Conservation (phyloP, 1,140 invertebrate genomes). For the Oreohelix idahoensis region DNA sequence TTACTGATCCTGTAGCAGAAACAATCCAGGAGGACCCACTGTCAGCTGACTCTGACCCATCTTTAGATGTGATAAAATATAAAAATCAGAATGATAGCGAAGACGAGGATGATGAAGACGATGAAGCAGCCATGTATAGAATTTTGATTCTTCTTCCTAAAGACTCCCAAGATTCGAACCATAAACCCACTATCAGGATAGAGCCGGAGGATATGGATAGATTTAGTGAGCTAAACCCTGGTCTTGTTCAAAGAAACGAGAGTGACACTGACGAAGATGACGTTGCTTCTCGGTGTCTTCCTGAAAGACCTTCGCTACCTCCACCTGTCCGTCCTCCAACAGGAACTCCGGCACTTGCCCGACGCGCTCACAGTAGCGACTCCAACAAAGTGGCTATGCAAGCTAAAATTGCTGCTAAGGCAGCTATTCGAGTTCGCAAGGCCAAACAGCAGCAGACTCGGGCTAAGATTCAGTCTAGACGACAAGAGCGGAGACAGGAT, state of each 20-base stretch:
- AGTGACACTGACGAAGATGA: constrained; percentile 46
- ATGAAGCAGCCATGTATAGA: constrained; percentile 81
- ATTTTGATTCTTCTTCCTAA: constrained; percentile 86
- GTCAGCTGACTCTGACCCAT: neutral
- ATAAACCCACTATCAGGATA: constrained; percentile 53
- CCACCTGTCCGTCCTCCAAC: constrained; percentile 48
- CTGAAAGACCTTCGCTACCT: neutral
- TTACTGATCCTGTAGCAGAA: constrained; percentile 49
- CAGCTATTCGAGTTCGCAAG: constrained; percentile 57
- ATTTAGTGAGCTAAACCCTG: constrained; percentile 44
- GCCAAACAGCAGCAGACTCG: constrained; percentile 43
- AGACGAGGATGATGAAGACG: constrained; percentile 41
- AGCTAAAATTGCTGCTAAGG: constrained; percentile 61
- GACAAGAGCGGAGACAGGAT: constrained; percentile 96
- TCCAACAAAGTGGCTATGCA: constrained; percentile 62
- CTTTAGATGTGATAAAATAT: neutral
- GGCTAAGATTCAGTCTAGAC: constrained; percentile 75
- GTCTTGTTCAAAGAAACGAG: constrained; percentile 36
- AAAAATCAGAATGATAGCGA: constrained; percentile 10
- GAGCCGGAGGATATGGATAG: constrained; percentile 52
- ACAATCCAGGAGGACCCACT: constrained; percentile 33
- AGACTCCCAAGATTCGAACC: constrained; percentile 20
- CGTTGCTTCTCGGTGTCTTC: neutral
- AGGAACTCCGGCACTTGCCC: constrained; percentile 65
- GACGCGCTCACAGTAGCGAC: constrained; percentile 59